Evolutionary conservation across 2,888 invertebrate species (phyloP).

Genomic region (Piscicola geometra): DNA sequence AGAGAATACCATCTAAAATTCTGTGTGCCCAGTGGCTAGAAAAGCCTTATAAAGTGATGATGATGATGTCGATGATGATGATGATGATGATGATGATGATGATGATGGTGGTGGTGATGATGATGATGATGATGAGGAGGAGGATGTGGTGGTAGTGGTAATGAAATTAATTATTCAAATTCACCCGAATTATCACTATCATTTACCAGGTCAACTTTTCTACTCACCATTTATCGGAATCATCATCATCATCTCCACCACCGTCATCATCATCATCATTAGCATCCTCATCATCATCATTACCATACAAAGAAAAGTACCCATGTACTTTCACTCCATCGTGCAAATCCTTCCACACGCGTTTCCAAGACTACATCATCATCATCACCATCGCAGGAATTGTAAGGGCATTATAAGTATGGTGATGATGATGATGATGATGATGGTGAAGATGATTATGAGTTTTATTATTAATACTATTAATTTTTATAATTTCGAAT

Average conservation of each 20-base stretch:
- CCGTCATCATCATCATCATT: neutral
- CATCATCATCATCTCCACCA: neutral
- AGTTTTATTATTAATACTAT: constrained; percentile 4
- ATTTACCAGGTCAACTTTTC: neutral
- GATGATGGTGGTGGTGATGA: neutral
- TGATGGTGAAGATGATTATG: neutral
- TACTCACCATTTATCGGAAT: neutral
- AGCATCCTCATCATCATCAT: neutral
- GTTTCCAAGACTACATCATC: neutral
- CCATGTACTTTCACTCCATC: neutral
- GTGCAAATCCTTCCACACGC: neutral
- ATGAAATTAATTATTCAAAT: too few relatives aligned
- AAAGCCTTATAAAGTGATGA: neutral
- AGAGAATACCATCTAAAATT: neutral
- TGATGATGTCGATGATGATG: neutral
- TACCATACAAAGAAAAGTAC: neutral
- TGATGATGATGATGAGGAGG: too few relatives aligned
- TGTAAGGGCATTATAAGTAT: neutral
- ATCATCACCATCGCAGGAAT: neutral
- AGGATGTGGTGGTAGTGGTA: too few relatives aligned
- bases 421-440: too few relatives aligned
- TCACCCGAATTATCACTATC: too few relatives aligned
- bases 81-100: neutral
- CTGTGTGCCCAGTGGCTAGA: constrained; percentile 12
- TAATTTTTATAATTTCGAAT: neutral